Evolutionary conservation across 2,113 vertebrate genomes (phyloP).

Genomic region (Forbesichthys agassizii): DNA sequence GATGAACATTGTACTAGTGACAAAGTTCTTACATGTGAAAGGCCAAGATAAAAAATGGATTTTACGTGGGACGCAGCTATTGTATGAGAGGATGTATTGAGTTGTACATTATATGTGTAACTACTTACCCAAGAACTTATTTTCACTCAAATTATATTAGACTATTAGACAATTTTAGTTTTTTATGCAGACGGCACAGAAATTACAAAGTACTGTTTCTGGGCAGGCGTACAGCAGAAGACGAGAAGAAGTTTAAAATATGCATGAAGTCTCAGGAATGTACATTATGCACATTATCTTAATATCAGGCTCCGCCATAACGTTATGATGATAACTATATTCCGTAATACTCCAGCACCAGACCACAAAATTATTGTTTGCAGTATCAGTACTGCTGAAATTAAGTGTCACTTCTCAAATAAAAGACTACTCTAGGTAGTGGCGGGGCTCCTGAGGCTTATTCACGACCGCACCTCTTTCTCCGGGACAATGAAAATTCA

Average conservation of each 20-base stretch:
- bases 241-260: constrained; percentile 40
- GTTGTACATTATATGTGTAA: too few relatives aligned
- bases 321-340: constrained; percentile 27
- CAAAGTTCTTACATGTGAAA: too few relatives aligned
- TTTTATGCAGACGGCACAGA: not conserved
- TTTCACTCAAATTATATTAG: too few relatives aligned
- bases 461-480: constrained; percentile 28
- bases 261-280: constrained; percentile 24
- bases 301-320: constrained; percentile 27
- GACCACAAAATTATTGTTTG: constrained; percentile 32
- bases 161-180: not conserved
- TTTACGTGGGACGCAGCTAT: too few relatives aligned
- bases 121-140: too few relatives aligned
- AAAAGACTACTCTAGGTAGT: constrained; percentile 54
- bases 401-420: constrained; percentile 65
- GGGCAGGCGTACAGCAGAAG: constrained; percentile 11
- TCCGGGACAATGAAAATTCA: constrained; percentile 57
- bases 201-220: constrained; percentile 21
- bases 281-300: constrained; percentile 18
- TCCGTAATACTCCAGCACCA: constrained; percentile 23
- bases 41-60: too few relatives aligned
- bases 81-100: too few relatives aligned
- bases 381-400: constrained; percentile 66
- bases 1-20: too few relatives aligned
- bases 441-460: constrained; percentile 46